A percentile compares a stretch with the other conserved stretches of the same genome.
These are phyloP conservation scores for Drosophila tani DNA, from an alignment of 1,140 invertebrate species.

Conservation along the genomic window DNA sequence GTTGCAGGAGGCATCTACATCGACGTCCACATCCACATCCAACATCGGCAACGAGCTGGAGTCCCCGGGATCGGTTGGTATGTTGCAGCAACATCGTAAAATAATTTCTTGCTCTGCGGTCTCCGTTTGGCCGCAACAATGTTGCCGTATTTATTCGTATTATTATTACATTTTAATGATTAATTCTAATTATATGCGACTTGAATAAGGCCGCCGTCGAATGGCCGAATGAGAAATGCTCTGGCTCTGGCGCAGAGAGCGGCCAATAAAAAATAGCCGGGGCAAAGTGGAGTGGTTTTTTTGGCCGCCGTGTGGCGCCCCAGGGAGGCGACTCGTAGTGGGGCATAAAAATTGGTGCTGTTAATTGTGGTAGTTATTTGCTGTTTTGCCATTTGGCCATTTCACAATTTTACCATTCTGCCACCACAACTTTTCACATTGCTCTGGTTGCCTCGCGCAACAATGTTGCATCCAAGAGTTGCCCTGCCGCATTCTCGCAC, in stretches of 20 bases:
- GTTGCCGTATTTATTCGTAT: slow-evolving; percentile 82
- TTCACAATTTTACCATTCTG: slow-evolving; percentile 61
- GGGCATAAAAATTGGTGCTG: slow-evolving; percentile 75
- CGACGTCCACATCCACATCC: background rate
- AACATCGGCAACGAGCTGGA: background rate
- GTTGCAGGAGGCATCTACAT: slow-evolving; percentile 71
- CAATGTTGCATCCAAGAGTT: slow-evolving; percentile 67
- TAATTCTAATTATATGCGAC: slow-evolving; percentile 84
- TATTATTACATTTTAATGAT: slow-evolving; percentile 85
- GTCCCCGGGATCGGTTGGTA: slow-evolving; percentile 7
- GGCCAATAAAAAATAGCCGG: slow-evolving; percentile 23
- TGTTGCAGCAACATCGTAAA: slow-evolving; percentile 72
- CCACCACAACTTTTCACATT: slow-evolving; percentile 43
- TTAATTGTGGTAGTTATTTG: slow-evolving; percentile 83
- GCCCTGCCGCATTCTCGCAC: slow-evolving; percentile 51
- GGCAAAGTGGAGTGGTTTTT: slow-evolving; percentile 25
- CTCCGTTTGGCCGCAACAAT: slow-evolving; percentile 58
- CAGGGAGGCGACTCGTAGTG: slow-evolving; percentile 24
- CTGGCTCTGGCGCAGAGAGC: background rate
- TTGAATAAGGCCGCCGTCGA: slow-evolving; percentile 68
- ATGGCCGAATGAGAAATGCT: slow-evolving; percentile 40
- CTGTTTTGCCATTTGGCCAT: slow-evolving; percentile 64
- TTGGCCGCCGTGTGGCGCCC: slow-evolving; percentile 54
- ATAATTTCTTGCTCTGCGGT: slow-evolving; percentile 63
- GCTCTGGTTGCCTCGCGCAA: slow-evolving; percentile 38